Evolutionary conservation across 2,888 invertebrate species (phyloP), one percentile per base, ranked within the genome.

Genomic region (Dicranocentrus wangi): DNA sequence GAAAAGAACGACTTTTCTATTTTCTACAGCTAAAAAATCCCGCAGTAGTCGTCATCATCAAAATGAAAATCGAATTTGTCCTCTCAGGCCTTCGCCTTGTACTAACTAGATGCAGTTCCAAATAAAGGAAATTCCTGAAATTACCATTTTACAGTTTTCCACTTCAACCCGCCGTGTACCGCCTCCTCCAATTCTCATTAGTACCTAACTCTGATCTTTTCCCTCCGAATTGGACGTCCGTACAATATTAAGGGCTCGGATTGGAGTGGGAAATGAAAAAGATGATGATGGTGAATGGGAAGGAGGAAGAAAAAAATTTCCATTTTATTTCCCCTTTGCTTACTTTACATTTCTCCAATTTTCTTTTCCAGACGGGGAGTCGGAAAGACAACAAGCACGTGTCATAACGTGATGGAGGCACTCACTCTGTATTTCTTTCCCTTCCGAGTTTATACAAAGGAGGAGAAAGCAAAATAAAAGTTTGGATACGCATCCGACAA

Each of bases 321-420:
- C 71, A 71, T 71, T 79, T 79, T 58, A 69, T 77, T 78, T 71
- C 71, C 78, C 78, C 66, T 79, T 51, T 71, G 63, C 71, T 78
- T 78, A 78, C 65, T 79, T 83, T 72, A 68, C 68, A 60, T 75
- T n/a, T 76, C 70, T 76, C 79, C 63, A 66, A 76, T 76, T 83
- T 55, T 55, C 63, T 66, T 70, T 76, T 68, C 77, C 23, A 77
- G 60, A 65, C 8, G n/a, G 39, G 43, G 21, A 60, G 61, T 39
- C 10, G 13, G 63, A 71, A 60, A 70, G 53, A n/a, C 51, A 70
- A 66, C 71, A 60, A 27, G 71, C 78, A 79, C 78, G 78, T 79
- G 78, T 71, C 78, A 71, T 71, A 65, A 65, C 43, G 71, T 65
- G 63, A 63, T 63, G 70, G 61, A 63, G 43, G 53, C 32, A 23